Base-by-base conservation (phyloP, 1,140 invertebrate genomes). In the Gyrodactylus salaris region DNA sequence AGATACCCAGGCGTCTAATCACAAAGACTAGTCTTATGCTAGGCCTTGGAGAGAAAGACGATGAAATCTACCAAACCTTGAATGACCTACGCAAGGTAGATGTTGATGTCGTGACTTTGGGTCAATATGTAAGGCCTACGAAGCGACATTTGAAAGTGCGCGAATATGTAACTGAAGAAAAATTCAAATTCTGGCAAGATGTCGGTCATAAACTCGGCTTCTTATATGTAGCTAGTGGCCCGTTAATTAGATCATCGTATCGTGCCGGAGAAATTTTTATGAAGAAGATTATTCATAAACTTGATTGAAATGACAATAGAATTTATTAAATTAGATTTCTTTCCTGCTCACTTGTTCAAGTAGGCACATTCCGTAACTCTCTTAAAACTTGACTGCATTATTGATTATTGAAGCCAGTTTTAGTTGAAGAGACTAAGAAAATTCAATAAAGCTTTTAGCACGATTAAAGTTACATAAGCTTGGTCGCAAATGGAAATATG, bases 101-200 rank as follows among this genome's bases (percentile, higher is more conserved):
- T 25, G 93, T 98, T 0, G 92, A 97, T 78, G 95, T 91, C 79
- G 77, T 99, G 0, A 99, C 95, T 0, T 81, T 99, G 2, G 95
- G 95, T 0, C 95, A 99, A 79, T 99, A 99, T 79, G 98, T 99
- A 91, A 94, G 98, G 79, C 93, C 94, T 0, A 97, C 93, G 0
- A 96, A 94, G 78, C 84, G 86, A 71, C 94, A 99, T 83, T 82
- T 97, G 1, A 91, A 91, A 83, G 85, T 96, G 0, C 87, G 88
- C 71, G 93, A 98, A 80, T 99, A 96, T 82, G 87, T 99, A 0
- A 94, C 90, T 0, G 93, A 93, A 0, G 88, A 88, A 75, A 95
- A 92, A 81, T 98, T 91, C 79, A 85, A 89, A 77, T 81, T 87
- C 74, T 98, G 91, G 92, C 87, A 94, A 81, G 82, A 85, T 26